Base-by-base conservation (phyloP, 1,140 invertebrate species). In the Brachionus rotundiformis region DNA sequence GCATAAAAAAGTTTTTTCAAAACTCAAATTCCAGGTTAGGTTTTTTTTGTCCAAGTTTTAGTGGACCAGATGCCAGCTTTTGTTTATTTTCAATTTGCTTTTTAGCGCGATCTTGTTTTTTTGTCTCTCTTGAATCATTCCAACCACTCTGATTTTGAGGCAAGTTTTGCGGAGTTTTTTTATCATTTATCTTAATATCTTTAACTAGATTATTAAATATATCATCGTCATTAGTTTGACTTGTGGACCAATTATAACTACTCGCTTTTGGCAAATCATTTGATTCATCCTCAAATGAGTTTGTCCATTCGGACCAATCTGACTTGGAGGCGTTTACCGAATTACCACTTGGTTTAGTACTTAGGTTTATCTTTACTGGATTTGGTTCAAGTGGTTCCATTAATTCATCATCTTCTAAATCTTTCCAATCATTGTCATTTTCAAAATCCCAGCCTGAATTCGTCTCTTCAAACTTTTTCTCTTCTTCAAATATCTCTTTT, bases 401-500 rank as follows among this genome's bases (percentile, higher is more conserved):
- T 63, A 59, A 29, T n/a, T 79, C 76, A 16, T 79, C 76, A 31
- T 79, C 76, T 63, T 79, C 76, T 33, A 79, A 23, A 59, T 79
- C 76, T 36, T 79, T 79, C 76, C 76, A 79, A 39, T 63, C 76
- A 31, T 79, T 63, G 1, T 79, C 39, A 6, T 73, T 39, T 25
- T 41, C 63, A 36, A 68, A 44, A 44, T 73, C 27, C 76, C 76
- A 79, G 3, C 76, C 76, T 11, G 49, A 47, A 44, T 29, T 49
- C 3, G 10, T 75, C 23, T n/a, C 19, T 2, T 31, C 65, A 68
- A 2, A 27, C n/a, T 68, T 25, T 19, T 41, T 41, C 8, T 27
- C 25, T 27, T 44, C 25, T 47, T 49, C 33, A 1, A 23, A 10
- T 19, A 59, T 27, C 41, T 79, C 47, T 7, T 31, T 33, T 39